phyloP scores from a whole-genome alignment of 2,797 vertebrate species.

The Catostomus latipinnis region DNA sequence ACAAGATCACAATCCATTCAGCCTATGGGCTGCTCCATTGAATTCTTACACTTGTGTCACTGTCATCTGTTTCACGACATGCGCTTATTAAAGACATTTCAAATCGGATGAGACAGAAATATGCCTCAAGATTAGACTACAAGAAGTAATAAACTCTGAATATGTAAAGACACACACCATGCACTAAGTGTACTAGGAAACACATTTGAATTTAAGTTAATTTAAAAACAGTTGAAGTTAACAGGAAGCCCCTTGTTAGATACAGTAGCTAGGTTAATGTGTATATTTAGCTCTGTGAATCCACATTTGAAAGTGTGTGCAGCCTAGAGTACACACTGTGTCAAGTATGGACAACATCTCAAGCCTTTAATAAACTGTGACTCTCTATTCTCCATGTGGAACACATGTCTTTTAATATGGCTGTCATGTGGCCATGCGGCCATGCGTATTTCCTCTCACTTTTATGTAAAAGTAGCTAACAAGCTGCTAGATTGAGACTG shows the following conservation, averaged over 20 bases:
- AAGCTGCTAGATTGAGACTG: conserved; percentile 1
- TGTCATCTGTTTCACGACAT: neutral
- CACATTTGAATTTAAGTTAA: too few relatives aligned
- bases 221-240: too few relatives aligned
- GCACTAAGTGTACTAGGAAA: too few relatives aligned
- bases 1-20: conserved; percentile 24
- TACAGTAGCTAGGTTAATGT: too few relatives aligned
- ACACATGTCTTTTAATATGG: conserved; percentile 10
- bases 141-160: too few relatives aligned
- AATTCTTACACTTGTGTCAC: neutral
- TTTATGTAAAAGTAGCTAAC: conserved; percentile 20
- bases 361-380: conserved; percentile 2
- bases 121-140: neutral
- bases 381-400: neutral
- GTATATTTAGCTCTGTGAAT: too few relatives aligned
- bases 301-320: too few relatives aligned
- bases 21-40: neutral
- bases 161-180: too few relatives aligned
- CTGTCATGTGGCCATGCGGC: conserved; percentile 1
- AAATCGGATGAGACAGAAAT: neutral
- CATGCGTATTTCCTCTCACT: conserved; percentile 13
- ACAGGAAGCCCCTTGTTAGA: too few relatives aligned
- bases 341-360: neutral
- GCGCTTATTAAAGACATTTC: neutral
- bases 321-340: neutral